Evolutionary conservation across 1,140 invertebrate genomes (phyloP), one percentile per base, ranked within the genome.

Genomic region (Papilio aristodemus): DNA sequence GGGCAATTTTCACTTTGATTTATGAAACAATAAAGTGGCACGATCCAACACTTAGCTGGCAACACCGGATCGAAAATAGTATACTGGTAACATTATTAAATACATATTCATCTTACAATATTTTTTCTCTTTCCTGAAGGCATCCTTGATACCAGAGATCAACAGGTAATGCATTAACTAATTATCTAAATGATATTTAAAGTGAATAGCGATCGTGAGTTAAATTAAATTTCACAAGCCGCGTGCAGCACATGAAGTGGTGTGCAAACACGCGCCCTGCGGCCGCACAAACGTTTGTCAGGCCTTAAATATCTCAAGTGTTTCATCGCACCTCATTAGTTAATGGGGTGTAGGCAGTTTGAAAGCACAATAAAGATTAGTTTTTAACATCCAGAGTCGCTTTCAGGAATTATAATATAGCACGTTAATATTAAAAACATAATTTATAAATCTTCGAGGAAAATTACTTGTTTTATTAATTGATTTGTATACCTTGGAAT

Each of bases 21-120:
- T 62, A 62, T 62, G 36, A 62, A 37, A 36, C 59, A 62, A 62
- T 62, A 59, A 37, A 59, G n/a, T 32, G 25, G 32, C 58, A 37
- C 4, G 58, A 59, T 46, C 11, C 22, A 22, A 9, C 22, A 25
- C 57, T 58, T 58, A 58, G 27, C 11, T n/a, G 57, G 25, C 32
- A 58, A 36, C 57, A 27, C 19, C 7, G 27, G 27, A 32, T 58
- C 13, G 57, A 54, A 58, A 58, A 32, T 58, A 36, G 19, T 11
- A 41, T 41, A 7, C 57, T 36, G 27, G 57, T 36, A 27, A 58
- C n/a, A 58, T 36, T 58, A 58, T 36, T 58, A 58, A 58, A 36
- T 32, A 25, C 22, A 32, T 58, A 32, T 58, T 58, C 4, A 25
- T 58, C 13, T 41, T 1, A 41, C 9, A 9, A 41, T 41, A 32